These are phyloP conservation scores for Latrodectus hesperus DNA, from an alignment of 2,888 invertebrate genomes.

Conservation along the genomic window DNA sequence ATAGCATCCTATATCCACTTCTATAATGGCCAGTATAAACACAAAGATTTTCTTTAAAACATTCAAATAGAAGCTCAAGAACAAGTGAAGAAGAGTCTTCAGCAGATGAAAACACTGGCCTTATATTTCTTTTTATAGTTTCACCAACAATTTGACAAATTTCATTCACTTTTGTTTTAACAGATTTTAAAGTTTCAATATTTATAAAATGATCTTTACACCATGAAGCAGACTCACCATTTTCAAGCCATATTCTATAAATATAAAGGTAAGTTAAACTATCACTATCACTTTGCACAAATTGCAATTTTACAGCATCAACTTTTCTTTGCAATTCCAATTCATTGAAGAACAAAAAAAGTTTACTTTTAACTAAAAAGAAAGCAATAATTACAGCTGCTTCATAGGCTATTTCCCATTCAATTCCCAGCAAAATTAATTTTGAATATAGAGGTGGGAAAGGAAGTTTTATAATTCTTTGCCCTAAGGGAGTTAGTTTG, in stretches of 20 bases:
- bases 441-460: conserved; percentile 40
- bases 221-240: conserved; percentile 19
- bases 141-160: conserved; percentile 41
- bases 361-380: conserved; percentile 21
- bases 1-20: conserved; percentile 47
- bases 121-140: conserved; percentile 31
- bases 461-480: conserved; percentile 47
- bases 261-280: conserved; percentile 36
- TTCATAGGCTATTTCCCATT: conserved; percentile 48
- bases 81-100: neutral
- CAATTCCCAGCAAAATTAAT: conserved; percentile 45
- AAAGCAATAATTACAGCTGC: conserved; percentile 52
- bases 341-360: conserved; percentile 29
- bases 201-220: conserved; percentile 35
- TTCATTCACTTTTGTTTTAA: conserved; percentile 39
- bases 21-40: conserved; percentile 51
- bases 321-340: conserved; percentile 19
- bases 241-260: conserved; percentile 41
- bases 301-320: conserved; percentile 44
- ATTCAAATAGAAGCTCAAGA: conserved; percentile 52
- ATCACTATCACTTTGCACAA: conserved; percentile 48
- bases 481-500: conserved; percentile 39
- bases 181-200: conserved; percentile 17
- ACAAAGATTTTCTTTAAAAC: conserved; percentile 49
- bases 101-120: conserved; percentile 5